These are phyloP conservation scores for Allobates femoralis DNA, from an alignment of 2,797 vertebrate species.

Conservation along the genomic window DNA sequence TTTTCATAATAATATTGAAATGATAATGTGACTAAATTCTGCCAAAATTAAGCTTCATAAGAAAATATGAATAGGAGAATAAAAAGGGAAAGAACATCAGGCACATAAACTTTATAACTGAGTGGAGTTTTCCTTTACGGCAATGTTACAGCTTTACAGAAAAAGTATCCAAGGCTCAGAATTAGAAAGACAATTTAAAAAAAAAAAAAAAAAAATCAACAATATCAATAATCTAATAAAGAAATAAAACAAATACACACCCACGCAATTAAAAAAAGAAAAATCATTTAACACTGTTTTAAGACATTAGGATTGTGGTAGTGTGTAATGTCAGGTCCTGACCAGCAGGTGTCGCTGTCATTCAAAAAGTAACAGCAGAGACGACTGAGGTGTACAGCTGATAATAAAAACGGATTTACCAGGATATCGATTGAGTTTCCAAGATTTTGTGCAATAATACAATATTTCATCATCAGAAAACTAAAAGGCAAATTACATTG, in stretches of 20 bases:
- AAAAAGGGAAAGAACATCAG: not conserved
- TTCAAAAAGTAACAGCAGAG: not conserved
- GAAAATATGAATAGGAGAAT: not conserved
- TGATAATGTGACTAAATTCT: too few species aligned
- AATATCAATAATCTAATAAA: not conserved
- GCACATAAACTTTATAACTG: not conserved
- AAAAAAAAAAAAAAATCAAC: not conserved
- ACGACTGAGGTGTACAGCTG: not conserved
- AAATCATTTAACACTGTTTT: not conserved
- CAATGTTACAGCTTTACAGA: not conserved
- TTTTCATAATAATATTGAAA: too few species aligned
- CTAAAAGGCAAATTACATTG: not conserved
- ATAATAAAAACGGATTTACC: not conserved
- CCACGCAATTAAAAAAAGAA: too few species aligned
- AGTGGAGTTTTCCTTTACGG: conserved; percentile 3
- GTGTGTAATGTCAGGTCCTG: not conserved
- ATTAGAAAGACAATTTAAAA: not conserved
- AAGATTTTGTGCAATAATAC: not conserved
- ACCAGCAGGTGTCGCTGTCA: not conserved
- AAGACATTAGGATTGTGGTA: not conserved
- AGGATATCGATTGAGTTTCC: not conserved
- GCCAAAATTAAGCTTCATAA: too few species aligned
- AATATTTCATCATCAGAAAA: not conserved
- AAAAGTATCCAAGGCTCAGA: not conserved
- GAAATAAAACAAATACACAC: not conserved